phyloP scores from a whole-genome alignment of 1,140 invertebrate genomes.

The Metopolophium dirhodum region DNA sequence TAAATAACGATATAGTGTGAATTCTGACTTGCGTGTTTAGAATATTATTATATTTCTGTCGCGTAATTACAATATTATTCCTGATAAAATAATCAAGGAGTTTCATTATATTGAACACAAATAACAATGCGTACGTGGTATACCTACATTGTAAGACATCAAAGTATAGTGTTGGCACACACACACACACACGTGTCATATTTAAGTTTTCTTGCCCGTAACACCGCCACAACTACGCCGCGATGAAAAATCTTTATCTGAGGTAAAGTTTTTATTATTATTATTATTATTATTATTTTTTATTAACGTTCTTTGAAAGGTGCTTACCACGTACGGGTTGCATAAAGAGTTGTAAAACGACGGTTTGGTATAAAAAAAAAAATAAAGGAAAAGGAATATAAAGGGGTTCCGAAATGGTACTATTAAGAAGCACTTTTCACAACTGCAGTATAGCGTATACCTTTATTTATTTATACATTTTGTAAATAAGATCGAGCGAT shows the following conservation, averaged over 20 bases:
- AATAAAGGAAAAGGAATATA: background rate
- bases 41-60: background rate
- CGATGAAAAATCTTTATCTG: slow-evolving; percentile 3
- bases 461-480: slow-evolving; percentile 43
- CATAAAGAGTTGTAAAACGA: background rate
- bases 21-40: too few relatives aligned
- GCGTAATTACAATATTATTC: background rate
- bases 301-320: slow-evolving; percentile 1
- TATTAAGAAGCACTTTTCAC: slow-evolving; percentile 31
- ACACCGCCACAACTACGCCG: background rate
- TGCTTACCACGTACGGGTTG: background rate
- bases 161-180: background rate
- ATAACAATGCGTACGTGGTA: background rate
- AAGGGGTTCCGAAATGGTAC: slow-evolving; percentile 28
- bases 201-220: background rate
- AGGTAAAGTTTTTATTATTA: background rate
- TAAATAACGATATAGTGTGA: too few relatives aligned
- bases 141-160: background rate
- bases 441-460: background rate
- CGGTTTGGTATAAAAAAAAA: background rate
- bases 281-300: slow-evolving; percentile 16
- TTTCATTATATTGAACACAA: background rate
- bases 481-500: slow-evolving; percentile 45
- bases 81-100: background rate
- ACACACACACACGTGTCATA: background rate